These are phyloP conservation scores for Seison nebaliae DNA, from an alignment of 1,140 invertebrate genomes.

Conservation along the genomic window DNA sequence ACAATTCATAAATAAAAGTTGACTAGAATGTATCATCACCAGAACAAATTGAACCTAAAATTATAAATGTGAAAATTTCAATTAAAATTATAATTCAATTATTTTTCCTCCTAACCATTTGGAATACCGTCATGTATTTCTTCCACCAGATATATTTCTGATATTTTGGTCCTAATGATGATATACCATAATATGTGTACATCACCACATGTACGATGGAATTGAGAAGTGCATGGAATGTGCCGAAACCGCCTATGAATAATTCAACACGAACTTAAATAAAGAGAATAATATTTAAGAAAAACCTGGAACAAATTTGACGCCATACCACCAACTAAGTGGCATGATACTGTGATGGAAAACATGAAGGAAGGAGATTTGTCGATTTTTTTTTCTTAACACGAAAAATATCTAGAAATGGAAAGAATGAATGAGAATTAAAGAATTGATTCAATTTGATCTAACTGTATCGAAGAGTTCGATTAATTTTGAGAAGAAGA, in stretches of 20 bases:
- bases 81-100: background rate
- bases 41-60: conserved; percentile 8
- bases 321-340: conserved; percentile 19
- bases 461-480: no score
- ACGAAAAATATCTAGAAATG: conserved; percentile 18
- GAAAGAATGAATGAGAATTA: background rate
- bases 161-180: conserved; percentile 31
- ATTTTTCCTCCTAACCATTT: conserved; percentile 16
- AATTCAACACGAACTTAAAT: background rate
- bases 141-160: conserved; percentile 31
- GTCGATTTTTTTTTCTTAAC: conserved; percentile 44
- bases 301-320: conserved; percentile 17
- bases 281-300: background rate
- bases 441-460: no score
- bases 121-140: conserved; percentile 24
- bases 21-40: conserved; percentile 9
- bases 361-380: conserved; percentile 46
- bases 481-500: no score
- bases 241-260: conserved; percentile 15
- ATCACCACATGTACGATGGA: conserved; percentile 47
- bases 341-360: conserved; percentile 36
- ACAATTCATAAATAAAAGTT: conserved; percentile 9
- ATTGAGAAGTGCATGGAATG: conserved; percentile 33
- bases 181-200: conserved; percentile 46
- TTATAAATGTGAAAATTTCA: background rate